Evolutionary conservation across 2,888 invertebrate species (phyloP).

Genomic region (Scaptomyza flava): DNA sequence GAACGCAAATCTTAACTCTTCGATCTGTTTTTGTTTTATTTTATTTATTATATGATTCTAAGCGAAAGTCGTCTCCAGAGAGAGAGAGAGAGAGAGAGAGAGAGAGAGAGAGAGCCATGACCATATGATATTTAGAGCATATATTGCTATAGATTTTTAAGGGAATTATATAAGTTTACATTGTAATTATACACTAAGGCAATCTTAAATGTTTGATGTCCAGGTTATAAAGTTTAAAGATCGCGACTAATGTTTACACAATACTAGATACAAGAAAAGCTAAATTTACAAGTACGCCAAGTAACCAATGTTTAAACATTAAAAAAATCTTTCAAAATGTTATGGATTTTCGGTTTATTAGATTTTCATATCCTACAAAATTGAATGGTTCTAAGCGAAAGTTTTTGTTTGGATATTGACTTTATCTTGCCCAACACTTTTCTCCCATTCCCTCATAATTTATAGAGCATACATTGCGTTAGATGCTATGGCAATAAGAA

Average conservation of each 20-base stretch:
- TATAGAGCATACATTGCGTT: constrained; percentile 32
- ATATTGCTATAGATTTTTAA: not conserved
- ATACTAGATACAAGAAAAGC: too few relatives aligned
- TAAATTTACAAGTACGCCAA: too few relatives aligned
- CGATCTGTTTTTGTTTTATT: constrained; percentile 40
- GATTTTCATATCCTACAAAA: not conserved
- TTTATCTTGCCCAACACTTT: constrained; percentile 17
- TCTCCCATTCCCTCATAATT: constrained; percentile 5
- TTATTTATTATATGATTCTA: constrained; percentile 28
- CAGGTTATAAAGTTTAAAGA: not conserved
- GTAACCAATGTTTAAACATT: too few relatives aligned
- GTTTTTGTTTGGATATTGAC: constrained; percentile 5
- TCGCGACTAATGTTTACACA: too few relatives aligned
- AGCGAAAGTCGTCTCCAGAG: constrained; percentile 47
- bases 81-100: not conserved
- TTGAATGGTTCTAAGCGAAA: constrained; percentile 1
- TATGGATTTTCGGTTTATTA: too few relatives aligned
- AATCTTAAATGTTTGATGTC: not conserved
- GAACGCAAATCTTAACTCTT: constrained; percentile 42
- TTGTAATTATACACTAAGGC: not conserved
- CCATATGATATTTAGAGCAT: constrained; percentile 26
- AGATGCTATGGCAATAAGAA: not conserved
- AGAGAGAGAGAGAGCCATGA: not conserved
- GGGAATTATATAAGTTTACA: not conserved
- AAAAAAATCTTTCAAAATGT: too few relatives aligned